Percentiles rank a stretch among this genome's conserved stretches.
Conservation (phyloP, 2,113 vertebrate genomes). For the Nothocercus nigrocapillus region DNA sequence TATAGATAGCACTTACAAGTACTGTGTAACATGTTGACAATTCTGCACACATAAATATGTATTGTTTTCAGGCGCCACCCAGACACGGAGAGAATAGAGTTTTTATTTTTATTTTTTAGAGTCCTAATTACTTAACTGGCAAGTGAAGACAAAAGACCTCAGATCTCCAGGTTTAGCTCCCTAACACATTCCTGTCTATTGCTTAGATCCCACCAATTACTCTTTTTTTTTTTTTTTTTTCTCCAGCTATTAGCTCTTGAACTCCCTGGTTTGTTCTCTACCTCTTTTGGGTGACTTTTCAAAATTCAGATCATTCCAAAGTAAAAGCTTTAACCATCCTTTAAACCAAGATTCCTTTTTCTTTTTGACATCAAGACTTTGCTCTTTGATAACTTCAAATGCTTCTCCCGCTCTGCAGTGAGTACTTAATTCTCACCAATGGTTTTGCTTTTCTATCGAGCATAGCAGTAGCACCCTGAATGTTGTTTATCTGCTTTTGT, state of each 20-base stretch:
- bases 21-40: slow-evolving; percentile 52
- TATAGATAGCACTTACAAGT: slow-evolving; percentile 37
- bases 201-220: slow-evolving; percentile 38
- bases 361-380: slow-evolving; percentile 60
- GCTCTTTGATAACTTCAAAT: slow-evolving; percentile 71
- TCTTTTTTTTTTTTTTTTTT: not conserved
- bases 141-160: slow-evolving; percentile 17
- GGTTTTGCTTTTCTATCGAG: slow-evolving; percentile 52
- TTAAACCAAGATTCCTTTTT: slow-evolving; percentile 46
- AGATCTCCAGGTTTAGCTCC: slow-evolving; percentile 9
- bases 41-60: slow-evolving; percentile 54
- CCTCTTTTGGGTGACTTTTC: slow-evolving; percentile 53
- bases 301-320: slow-evolving; percentile 69
- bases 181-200: slow-evolving; percentile 25
- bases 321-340: slow-evolving; percentile 21
- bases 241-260: slow-evolving; percentile 37
- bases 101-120: slow-evolving; percentile 20
- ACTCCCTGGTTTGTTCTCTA: slow-evolving; percentile 36
- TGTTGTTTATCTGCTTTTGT: slow-evolving; percentile 53
- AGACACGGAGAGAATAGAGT: not conserved
- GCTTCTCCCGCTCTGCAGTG: slow-evolving; percentile 20
- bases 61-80: slow-evolving; percentile 46
- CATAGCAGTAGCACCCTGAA: slow-evolving; percentile 9
- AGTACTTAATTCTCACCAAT: slow-evolving; percentile 55
- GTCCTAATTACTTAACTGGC: slow-evolving; percentile 3